phyloP scores from a whole-genome alignment of 92 coral and sea anemone genomes.

The Blastomussa wellsi region DNA sequence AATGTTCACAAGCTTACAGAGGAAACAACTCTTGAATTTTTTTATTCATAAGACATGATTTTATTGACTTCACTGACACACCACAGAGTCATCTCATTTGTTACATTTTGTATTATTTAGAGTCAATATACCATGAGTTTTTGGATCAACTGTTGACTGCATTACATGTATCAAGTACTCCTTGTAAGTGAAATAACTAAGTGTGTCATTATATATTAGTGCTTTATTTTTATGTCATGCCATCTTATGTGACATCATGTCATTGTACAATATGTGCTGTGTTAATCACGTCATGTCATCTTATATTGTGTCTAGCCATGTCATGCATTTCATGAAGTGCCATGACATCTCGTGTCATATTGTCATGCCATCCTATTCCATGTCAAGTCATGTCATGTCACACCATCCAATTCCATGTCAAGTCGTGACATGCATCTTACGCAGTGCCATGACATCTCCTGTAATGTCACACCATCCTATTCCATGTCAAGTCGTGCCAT shows the following conservation, averaged over 20 bases:
- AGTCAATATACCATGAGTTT: slow-evolving; percentile 28
- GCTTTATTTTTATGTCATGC: neutral
- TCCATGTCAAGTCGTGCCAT: too few relatives aligned
- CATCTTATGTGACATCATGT: neutral
- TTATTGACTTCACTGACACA: neutral
- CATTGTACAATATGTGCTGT: too few relatives aligned
- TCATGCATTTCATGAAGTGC: neutral
- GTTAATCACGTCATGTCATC: too few relatives aligned
- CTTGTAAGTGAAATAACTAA: neutral
- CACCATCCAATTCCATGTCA: neutral
- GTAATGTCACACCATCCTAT: too few relatives aligned
- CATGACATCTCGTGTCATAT: neutral
- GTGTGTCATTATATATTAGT: too few relatives aligned
- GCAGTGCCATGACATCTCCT: too few relatives aligned
- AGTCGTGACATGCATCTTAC: too few relatives aligned
- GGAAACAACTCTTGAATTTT: neutral
- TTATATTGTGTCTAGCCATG: neutral
- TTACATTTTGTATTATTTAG: neutral
- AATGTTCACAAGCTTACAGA: neutral
- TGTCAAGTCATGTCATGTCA: neutral
- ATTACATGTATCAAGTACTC: slow-evolving; percentile 7
- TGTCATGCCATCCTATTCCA: neutral
- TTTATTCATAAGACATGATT: neutral
- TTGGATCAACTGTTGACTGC: slow-evolving; percentile 24
- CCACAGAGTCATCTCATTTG: neutral